Conservation (phyloP, 2,888 invertebrate species). For the Himalopsyche tibetana region DNA sequence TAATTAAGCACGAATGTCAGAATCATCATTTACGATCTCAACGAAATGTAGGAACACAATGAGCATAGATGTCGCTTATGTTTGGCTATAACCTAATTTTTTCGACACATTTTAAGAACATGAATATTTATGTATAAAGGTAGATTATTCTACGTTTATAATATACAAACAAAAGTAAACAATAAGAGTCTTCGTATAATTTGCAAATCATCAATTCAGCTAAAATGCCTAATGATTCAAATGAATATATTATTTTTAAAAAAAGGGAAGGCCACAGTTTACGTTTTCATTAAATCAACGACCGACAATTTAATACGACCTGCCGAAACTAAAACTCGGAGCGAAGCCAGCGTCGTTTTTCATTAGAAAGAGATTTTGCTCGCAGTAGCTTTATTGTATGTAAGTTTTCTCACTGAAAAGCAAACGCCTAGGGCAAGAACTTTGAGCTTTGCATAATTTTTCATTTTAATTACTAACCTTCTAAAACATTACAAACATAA, state of each 20-base stretch:
- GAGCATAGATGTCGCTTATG: no score
- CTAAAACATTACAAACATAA: background rate
- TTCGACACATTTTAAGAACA: no score
- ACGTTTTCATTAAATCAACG: background rate
- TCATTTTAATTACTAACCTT: background rate
- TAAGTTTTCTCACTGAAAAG: constrained; percentile 26
- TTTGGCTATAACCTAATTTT: no score
- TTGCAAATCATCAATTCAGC: background rate
- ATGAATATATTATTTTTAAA: background rate
- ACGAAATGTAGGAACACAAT: no score
- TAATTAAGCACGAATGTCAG: no score
- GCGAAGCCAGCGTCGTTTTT: background rate
- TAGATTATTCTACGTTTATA: no score
- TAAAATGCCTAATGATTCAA: background rate
- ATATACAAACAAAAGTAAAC: no score
- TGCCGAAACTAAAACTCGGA: background rate
- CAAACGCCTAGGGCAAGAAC: constrained; percentile 25
- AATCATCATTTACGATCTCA: no score
- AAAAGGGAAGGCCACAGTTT: background rate
- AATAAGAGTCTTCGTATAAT: no score
- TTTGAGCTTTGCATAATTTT: constrained; percentile 27
- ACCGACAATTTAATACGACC: background rate
- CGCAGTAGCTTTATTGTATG: constrained; percentile 17
- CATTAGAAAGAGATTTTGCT: background rate
- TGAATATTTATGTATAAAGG: no score